Evolutionary conservation across 2,888 invertebrate species (phyloP).

Genomic region (Lasioglossum calceatum): DNA sequence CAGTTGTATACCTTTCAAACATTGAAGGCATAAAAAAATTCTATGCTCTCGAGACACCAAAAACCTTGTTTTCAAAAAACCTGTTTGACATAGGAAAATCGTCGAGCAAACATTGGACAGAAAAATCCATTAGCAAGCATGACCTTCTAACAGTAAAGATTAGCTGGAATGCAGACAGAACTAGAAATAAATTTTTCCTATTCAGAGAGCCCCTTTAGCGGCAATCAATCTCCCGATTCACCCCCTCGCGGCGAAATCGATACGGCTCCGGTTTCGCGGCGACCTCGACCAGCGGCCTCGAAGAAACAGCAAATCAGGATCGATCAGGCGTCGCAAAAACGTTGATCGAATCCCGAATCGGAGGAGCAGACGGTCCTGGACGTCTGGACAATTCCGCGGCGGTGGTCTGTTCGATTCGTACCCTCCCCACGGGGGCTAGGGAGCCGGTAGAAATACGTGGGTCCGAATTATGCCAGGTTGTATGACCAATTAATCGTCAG

Average conservation of each 20-base stretch:
- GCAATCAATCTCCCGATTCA: not conserved
- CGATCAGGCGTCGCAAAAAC: not conserved
- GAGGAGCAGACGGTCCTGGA: not conserved
- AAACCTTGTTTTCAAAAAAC: too few species aligned
- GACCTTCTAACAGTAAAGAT: not conserved
- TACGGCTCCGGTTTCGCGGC: not conserved
- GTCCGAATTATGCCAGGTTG: constrained; percentile 47
- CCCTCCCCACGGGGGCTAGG: not conserved
- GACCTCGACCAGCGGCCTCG: not conserved
- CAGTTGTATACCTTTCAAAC: not conserved
- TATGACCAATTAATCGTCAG: constrained; percentile 60
- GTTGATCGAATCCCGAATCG: not conserved
- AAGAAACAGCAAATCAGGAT: not conserved
- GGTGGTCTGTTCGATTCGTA: not conserved
- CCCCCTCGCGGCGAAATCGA: not conserved
- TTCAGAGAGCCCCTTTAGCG: not conserved
- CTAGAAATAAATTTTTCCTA: not conserved
- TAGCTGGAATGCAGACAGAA: not conserved
- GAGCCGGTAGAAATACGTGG: constrained; percentile 11
- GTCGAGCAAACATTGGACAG: not conserved
- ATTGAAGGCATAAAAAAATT: not conserved
- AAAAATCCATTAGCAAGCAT: not conserved
- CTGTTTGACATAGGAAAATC: too few species aligned
- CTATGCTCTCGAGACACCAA: not conserved
- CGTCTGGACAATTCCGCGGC: not conserved